phyloP scores from a whole-genome alignment of 1,140 invertebrate genomes.

The Sipha flava region DNA sequence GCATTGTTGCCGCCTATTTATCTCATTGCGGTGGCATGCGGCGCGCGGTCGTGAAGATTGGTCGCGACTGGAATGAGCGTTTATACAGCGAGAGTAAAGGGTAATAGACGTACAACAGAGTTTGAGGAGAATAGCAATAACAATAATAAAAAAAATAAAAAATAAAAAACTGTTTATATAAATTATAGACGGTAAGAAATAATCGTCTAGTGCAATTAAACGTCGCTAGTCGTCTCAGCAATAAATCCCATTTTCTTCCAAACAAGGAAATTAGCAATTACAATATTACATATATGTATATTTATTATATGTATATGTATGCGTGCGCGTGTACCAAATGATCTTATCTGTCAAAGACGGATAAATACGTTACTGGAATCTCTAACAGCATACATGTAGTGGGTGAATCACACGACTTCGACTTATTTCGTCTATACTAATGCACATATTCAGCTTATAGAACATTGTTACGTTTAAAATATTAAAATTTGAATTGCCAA shows the following conservation, averaged over 20 bases:
- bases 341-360: neutral
- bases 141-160: neutral
- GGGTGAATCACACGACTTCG: no score
- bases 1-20: conserved; percentile 19
- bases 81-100: neutral
- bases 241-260: conserved; percentile 11
- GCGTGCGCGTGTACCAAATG: neutral
- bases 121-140: neutral
- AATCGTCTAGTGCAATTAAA: conserved; percentile 7
- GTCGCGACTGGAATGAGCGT: neutral
- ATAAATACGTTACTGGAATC: neutral
- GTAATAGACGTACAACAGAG: neutral
- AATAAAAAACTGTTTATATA: neutral
- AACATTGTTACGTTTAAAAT: no score
- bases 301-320: neutral
- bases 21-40: neutral
- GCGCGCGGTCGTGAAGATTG: neutral
- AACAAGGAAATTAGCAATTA: conserved; percentile 24
- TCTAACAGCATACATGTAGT: neutral
- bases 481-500: no score
- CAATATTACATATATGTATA: neutral
- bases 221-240: neutral
- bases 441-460: no score
- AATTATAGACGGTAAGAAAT: conserved; percentile 4
- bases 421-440: no score